These are phyloP conservation scores for Peribatodes rhomboidaria DNA, from an alignment of 2,888 invertebrate species.

Conservation along the genomic window DNA sequence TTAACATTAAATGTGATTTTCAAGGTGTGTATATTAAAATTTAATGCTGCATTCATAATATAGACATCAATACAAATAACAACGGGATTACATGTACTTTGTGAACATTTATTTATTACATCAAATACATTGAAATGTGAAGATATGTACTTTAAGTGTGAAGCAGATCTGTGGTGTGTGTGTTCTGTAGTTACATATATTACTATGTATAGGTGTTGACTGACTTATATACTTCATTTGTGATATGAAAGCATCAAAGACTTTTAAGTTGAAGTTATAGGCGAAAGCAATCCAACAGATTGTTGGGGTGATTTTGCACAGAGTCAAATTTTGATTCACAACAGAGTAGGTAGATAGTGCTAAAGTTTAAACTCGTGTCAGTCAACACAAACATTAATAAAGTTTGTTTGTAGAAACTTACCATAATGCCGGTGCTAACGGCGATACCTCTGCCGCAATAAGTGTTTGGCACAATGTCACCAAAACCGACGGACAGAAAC, in stretches of 20 bases:
- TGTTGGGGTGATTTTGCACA: slow-evolving; percentile 56
- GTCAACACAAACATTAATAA: slow-evolving; percentile 77
- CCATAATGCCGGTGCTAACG: slow-evolving; percentile 99
- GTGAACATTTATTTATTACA: slow-evolving; percentile 62
- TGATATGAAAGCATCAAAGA: slow-evolving; percentile 29
- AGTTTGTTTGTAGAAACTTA: slow-evolving; percentile 88
- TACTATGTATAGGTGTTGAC: slow-evolving; percentile 71
- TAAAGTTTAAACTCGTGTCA: slow-evolving; percentile 61
- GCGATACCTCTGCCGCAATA: slow-evolving; percentile 99
- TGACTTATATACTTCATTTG: slow-evolving; percentile 63
- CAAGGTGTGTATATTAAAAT: slow-evolving; percentile 57
- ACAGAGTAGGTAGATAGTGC: slow-evolving; percentile 30
- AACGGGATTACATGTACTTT: slow-evolving; percentile 53
- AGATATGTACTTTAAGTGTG: slow-evolving; percentile 60
- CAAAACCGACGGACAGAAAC: slow-evolving; percentile 99
- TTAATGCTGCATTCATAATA: slow-evolving; percentile 59
- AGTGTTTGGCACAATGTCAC: slow-evolving; percentile 99
- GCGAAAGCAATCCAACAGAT: slow-evolving; percentile 58
- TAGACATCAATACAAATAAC: slow-evolving; percentile 52
- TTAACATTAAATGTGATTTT: slow-evolving; percentile 60
- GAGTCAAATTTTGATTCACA: slow-evolving; percentile 34
- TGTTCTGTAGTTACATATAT: slow-evolving; percentile 69
- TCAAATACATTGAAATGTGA: slow-evolving; percentile 69
- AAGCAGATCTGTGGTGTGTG: slow-evolving; percentile 74
- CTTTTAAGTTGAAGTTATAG: slow-evolving; percentile 9